Evolutionary conservation across 2,113 vertebrate genomes (phyloP).

Genomic region (Paratilapia polleni): DNA sequence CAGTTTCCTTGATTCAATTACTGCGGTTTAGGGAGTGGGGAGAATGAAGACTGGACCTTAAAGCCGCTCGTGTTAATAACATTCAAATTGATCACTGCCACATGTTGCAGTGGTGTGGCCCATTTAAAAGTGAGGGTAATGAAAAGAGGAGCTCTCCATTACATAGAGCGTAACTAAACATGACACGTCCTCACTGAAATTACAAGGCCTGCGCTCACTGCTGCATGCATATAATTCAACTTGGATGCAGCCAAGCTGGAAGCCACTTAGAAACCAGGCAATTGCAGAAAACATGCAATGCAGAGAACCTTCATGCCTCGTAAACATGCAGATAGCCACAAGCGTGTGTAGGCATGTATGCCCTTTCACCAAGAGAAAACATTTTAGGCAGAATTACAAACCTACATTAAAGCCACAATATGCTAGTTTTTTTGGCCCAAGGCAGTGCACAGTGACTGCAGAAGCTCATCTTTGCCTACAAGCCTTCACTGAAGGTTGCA

Average conservation of each 20-base stretch:
- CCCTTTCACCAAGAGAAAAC: neutral
- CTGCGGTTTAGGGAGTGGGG: constrained; percentile 63
- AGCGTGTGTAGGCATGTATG: neutral
- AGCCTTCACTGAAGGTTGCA: neutral
- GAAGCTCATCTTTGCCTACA: neutral
- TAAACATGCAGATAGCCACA: constrained; percentile 6
- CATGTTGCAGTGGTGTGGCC: constrained; percentile 67
- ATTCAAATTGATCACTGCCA: constrained; percentile 81
- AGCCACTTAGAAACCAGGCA: neutral
- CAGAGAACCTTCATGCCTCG: constrained; percentile 20
- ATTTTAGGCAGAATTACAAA: constrained; percentile 2
- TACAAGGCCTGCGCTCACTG: constrained; percentile 31
- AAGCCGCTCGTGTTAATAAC: constrained; percentile 76
- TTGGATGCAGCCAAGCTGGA: neutral
- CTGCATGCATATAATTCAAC: constrained; percentile 25
- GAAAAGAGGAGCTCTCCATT: constrained; percentile 77
- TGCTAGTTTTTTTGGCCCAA: neutral
- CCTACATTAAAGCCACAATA: neutral
- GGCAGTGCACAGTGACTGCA: neutral
- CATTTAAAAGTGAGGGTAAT: constrained; percentile 73
- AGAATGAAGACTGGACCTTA: constrained; percentile 70
- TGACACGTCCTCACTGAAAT: constrained; percentile 69
- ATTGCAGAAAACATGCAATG: neutral
- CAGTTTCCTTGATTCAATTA: constrained; percentile 77
- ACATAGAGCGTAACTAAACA: constrained; percentile 75